Evolutionary conservation across 2,888 invertebrate species (phyloP), one percentile per base, ranked within the genome.

Genomic region (Hyles lineata): DNA sequence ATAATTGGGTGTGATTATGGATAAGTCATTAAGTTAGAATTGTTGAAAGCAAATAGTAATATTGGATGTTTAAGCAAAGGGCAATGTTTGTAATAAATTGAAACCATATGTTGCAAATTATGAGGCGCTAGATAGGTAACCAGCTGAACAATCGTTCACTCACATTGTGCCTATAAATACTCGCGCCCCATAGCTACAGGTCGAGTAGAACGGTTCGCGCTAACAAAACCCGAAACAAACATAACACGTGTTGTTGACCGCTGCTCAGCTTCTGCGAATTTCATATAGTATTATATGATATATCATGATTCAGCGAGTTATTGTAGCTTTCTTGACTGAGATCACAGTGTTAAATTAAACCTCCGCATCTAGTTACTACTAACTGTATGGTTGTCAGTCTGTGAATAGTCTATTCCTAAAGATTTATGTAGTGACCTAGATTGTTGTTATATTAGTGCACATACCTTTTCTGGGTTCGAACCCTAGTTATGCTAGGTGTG

Each of bases 101-200:
- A 23, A 25, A 1, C 25, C n/a, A 62, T 52, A 29, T 62, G 62
- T 73, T 73, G 59, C 52, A 63, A 43, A 60, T 35, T 23, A 72
- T 63, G 55, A 58, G 6, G 35, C 63, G 58, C 72, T 74, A 74
- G 58, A 70, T 70, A 72, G 63, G 70, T 72, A 79, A 73, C 71
- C 61, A 43, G 73, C 74, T 73, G 75, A 75, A 74, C 78, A 71
- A 71, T 75, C 72, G 75, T 75, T 77, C 71, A 76, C 80, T 78
- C 80, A 77, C 77, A 76, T 78, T 78, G 79, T 78, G 76, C 76
- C 87, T 90, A 90, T 84, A 88, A 86, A 88, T 89, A 90, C 76
- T 67, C 80, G 73, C 73, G 74, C 74, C 77, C 78, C 76, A 79
- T 82, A 80, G 80, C 76, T 78, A 78, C 75, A 77, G 77, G 77